phyloP scores from a whole-genome alignment of 2,797 vertebrate species.

The Pelodytes ibericus region DNA sequence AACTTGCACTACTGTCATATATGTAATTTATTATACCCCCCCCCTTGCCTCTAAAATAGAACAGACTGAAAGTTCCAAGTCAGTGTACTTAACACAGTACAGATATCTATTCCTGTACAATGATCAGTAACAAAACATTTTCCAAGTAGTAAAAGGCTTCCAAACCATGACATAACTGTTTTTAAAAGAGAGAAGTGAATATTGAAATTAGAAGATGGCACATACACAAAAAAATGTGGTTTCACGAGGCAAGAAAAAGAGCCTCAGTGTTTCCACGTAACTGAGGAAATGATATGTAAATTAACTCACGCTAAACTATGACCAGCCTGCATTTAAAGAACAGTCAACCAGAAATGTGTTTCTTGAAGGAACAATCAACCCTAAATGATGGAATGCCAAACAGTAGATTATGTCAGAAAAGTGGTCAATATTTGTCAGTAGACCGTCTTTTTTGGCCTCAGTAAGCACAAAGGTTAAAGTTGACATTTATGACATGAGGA shows the following conservation, averaged over 20 bases:
- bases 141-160: constrained; percentile 19
- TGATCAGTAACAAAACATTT: constrained; percentile 24
- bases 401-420: too few relatives aligned
- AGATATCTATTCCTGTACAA: constrained; percentile 14
- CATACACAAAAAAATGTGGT: constrained; percentile 16
- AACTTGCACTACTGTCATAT: too few relatives aligned
- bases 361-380: not conserved
- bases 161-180: constrained; percentile 53
- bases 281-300: constrained; percentile 30
- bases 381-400: too few relatives aligned
- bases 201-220: constrained; percentile 60
- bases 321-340: not conserved
- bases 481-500: too few relatives aligned
- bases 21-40: too few relatives aligned
- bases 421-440: too few relatives aligned
- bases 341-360: not conserved
- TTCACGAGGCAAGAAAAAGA: constrained; percentile 53
- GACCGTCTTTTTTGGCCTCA: too few relatives aligned
- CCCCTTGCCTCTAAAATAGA: not conserved
- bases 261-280: constrained; percentile 19
- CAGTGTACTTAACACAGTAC: not conserved
- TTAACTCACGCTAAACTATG: not conserved
- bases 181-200: constrained; percentile 56
- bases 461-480: too few relatives aligned
- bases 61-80: not conserved